A percentile compares a stretch with the other conserved stretches of the same genome.
Evolutionary conservation across 2,113 vertebrate genomes (phyloP).

Genomic region (Ariopsis seemanni): DNA sequence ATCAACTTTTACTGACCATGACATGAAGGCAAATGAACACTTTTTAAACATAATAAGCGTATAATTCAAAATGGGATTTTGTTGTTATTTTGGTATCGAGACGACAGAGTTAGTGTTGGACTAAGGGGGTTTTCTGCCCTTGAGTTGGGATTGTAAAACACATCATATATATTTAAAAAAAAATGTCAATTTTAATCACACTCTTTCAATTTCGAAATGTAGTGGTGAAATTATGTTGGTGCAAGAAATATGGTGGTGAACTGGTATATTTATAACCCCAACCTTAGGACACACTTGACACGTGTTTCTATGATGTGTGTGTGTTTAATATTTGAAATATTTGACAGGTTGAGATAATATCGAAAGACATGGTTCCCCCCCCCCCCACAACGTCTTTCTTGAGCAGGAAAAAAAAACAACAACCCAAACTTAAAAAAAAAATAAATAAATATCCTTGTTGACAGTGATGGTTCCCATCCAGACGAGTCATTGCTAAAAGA

Average conservation of each 20-base stretch:
- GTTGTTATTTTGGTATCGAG: neutral
- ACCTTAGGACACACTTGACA: neutral
- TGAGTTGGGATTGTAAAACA: neutral
- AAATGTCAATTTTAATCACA: neutral
- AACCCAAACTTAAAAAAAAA: neutral
- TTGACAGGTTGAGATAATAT: conserved; percentile 2
- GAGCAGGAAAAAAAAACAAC: neutral
- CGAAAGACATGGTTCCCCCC: neutral
- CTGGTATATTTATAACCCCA: neutral
- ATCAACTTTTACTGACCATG: conserved; percentile 21
- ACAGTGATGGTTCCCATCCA: conserved; percentile 2
- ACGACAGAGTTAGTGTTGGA: neutral
- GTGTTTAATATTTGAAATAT: neutral
- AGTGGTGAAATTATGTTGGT: too few species aligned
- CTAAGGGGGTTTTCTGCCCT: neutral
- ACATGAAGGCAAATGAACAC: neutral
- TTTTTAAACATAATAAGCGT: neutral
- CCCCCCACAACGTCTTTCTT: conserved; percentile 34
- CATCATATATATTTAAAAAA: neutral
- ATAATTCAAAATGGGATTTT: too few species aligned
- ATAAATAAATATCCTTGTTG: conserved; percentile 31
- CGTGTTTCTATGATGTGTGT: neutral
- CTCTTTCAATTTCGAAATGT: neutral
- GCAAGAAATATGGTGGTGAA: too few species aligned
- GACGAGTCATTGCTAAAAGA: conserved; percentile 24